phyloP scores from a whole-genome alignment of 2,113 vertebrate species.

The Strix uralensis region DNA sequence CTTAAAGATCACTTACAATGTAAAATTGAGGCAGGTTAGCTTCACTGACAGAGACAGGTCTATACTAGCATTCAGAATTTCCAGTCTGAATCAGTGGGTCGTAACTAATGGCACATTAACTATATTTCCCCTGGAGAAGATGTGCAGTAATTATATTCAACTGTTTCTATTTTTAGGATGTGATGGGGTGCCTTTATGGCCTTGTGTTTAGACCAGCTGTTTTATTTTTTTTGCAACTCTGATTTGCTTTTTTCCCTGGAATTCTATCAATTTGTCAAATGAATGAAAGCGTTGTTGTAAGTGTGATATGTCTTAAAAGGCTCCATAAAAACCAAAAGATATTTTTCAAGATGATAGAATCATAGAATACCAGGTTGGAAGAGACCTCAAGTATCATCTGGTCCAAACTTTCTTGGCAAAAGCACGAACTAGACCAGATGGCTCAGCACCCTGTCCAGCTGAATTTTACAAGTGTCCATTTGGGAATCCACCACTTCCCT shows the following conservation, averaged over 20 bases:
- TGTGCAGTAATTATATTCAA: neutral
- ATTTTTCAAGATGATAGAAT: neutral
- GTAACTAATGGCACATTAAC: neutral
- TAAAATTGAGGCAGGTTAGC: neutral
- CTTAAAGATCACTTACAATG: neutral
- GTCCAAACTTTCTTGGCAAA: no score
- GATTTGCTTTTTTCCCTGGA: neutral
- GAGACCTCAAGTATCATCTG: no score
- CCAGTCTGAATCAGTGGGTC: neutral
- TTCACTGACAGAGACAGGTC: neutral
- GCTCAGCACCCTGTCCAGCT: no score
- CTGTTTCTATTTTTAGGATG: neutral
- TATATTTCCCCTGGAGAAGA: neutral
- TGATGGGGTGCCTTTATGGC: neutral
- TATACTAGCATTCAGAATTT: neutral
- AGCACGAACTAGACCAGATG: no score
- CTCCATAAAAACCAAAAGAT: neutral
- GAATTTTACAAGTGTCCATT: no score
- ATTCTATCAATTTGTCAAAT: neutral
- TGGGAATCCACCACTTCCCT: no score
- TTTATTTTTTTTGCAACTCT: neutral
- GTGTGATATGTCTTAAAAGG: neutral
- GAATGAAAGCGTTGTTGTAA: neutral
- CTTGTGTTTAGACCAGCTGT: neutral
- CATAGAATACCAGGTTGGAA: no score